Base-by-base conservation (phyloP, 2,797 vertebrate species). In the Macrochelys suwanniensis region DNA sequence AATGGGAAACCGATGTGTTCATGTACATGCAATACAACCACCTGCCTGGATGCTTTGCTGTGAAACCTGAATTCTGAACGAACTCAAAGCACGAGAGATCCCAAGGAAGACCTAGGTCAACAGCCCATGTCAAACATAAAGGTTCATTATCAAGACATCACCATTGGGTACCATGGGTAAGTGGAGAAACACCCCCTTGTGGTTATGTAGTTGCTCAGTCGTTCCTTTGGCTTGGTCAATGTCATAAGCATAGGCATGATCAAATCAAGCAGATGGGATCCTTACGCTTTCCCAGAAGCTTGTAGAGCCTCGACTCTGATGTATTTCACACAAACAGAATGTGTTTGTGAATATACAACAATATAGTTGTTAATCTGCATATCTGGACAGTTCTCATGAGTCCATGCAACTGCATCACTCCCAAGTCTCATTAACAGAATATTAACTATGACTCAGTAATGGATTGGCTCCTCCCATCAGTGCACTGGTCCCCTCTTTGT, bases 21-120 rank as follows among this genome's bases (percentile, higher is more conserved):
- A 54, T 54, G 54, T 54, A 9, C 54, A 23, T 71, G 21, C 33
- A 37, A 37, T 37, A 21, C 65, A n/a, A 37, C 33, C n/a, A 90
- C 68, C 94, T 96, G 89, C 89, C 82, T 93, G 91, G 92, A 59
- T 93, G 85, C 89, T 85, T 56, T 57, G 47, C 37, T 47, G 56
- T 0, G 71, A 82, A 61, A 23, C 76, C 57, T 5, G 13, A 76
- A 54, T 47, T 19, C 17, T 0, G 0, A 71, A 68, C 2, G 9
- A 45, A 56, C 0, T 42, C 4, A 65, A 37, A 50, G 84, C 2
- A 0, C 15, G 25, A 54, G 84, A 61, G 21, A 7, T 10, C 15
- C 0, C 5, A 33, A 87, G 65, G 74, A 45, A 89, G 13, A 7
- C 16, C 4, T 12, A 3, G 71, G 47, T 56, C 53, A 37, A 56